phyloP scores from a whole-genome alignment of 2,113 vertebrate species.

The Scomber japonicus region DNA sequence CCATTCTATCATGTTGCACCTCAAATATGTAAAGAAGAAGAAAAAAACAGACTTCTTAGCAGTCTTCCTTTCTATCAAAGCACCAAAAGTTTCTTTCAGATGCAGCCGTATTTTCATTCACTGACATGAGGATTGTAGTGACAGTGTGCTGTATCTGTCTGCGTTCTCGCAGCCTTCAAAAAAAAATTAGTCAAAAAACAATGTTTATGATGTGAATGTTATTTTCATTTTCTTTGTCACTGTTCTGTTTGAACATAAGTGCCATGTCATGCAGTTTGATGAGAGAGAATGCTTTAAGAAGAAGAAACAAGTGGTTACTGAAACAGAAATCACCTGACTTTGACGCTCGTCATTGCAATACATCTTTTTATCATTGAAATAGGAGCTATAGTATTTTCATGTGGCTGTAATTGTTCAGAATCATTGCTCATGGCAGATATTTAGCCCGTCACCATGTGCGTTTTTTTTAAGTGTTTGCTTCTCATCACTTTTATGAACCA shows the following conservation, averaged over 20 bases:
- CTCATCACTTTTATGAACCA: conserved; percentile 68
- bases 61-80: conserved; percentile 67
- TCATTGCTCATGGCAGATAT: conserved; percentile 69
- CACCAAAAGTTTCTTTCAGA: conserved; percentile 55
- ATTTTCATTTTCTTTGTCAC: conserved; percentile 46
- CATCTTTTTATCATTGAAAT: conserved; percentile 61
- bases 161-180: conserved; percentile 38
- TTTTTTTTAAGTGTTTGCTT: conserved; percentile 61
- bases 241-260: conserved; percentile 72
- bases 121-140: conserved; percentile 45
- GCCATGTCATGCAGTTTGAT: conserved; percentile 74
- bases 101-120: conserved; percentile 38
- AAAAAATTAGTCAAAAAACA: conserved; percentile 18
- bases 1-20: conserved; percentile 16
- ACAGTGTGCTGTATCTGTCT: conserved; percentile 38
- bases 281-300: conserved; percentile 22
- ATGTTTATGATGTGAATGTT: conserved; percentile 64
- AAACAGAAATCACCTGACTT: conserved; percentile 35
- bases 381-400: conserved; percentile 70
- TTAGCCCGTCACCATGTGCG: conserved; percentile 61
- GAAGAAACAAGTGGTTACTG: conserved; percentile 22
- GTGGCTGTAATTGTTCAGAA: conserved; percentile 69
- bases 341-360: conserved; percentile 56
- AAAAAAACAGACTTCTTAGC: conserved; percentile 36
- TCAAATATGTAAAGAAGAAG: conserved; percentile 24